phyloP scores from a whole-genome alignment of 2,113 vertebrate genomes.

The Felis chaus region DNA sequence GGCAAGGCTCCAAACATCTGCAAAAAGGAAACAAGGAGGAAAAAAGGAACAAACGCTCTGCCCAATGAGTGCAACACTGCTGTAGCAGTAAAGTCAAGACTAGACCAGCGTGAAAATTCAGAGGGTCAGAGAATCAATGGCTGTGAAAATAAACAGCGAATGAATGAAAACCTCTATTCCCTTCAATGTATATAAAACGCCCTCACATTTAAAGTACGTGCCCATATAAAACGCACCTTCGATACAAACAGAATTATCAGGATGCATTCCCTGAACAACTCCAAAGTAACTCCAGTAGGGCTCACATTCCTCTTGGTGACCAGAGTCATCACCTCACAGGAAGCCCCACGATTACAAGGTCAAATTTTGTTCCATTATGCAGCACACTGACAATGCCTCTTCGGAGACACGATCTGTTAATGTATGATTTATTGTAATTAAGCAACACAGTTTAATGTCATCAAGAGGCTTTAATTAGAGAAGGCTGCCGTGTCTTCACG shows the following conservation, averaged over 20 bases:
- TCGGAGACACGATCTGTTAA: constrained; percentile 47
- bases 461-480: constrained; percentile 68
- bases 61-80: not conserved
- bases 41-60: not conserved
- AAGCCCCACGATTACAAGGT: not conserved
- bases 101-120: not conserved
- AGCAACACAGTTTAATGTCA: constrained; percentile 60
- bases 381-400: constrained; percentile 17
- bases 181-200: not conserved
- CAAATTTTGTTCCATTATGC: constrained; percentile 12
- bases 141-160: not conserved
- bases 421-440: constrained; percentile 67
- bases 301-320: not conserved
- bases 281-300: not conserved
- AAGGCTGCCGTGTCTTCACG: constrained; percentile 16
- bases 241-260: not conserved
- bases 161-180: not conserved
- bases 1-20: not conserved
- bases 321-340: not conserved
- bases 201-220: not conserved
- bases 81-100: not conserved
- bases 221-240: not conserved
- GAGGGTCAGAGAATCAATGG: not conserved
- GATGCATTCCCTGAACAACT: not conserved
- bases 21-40: not conserved